phyloP scores from a whole-genome alignment of 1,140 invertebrate genomes.

The Halesus radiatus region DNA sequence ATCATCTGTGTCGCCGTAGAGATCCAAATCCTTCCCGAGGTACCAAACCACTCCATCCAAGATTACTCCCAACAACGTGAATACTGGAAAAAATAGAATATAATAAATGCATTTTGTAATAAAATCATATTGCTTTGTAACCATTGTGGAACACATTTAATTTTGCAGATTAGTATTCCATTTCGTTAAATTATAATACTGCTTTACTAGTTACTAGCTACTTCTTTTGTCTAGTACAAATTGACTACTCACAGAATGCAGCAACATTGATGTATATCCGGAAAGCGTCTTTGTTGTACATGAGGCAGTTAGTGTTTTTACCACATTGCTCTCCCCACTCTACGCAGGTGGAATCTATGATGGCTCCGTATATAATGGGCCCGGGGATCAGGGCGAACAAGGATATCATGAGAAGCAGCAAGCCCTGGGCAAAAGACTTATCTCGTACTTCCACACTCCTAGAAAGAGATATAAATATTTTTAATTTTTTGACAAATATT shows the following conservation, averaged over 20 bases:
- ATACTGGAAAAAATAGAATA: constrained; percentile 61
- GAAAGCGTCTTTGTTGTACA: constrained; percentile 74
- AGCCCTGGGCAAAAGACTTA: constrained; percentile 77
- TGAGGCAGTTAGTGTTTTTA: constrained; percentile 75
- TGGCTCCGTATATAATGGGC: constrained; percentile 76
- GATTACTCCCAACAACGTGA: constrained; percentile 71
- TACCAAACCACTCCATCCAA: constrained; percentile 74
- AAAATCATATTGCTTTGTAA: not conserved
- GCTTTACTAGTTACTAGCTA: too few relatives aligned
- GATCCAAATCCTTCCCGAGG: constrained; percentile 70
- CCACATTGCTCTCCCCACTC: constrained; percentile 77
- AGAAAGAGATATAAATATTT: constrained; percentile 56
- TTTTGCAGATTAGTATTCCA: too few relatives aligned
- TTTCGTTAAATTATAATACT: too few relatives aligned
- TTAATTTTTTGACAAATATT: too few relatives aligned
- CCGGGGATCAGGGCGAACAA: constrained; percentile 78
- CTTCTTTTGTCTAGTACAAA: not conserved
- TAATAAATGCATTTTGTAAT: constrained; percentile 1
- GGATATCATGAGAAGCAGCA: constrained; percentile 75
- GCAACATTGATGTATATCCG: constrained; percentile 72
- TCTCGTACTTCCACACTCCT: constrained; percentile 74
- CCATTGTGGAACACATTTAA: too few relatives aligned
- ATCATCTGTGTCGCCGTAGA: constrained; percentile 72
- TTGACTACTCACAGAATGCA: constrained; percentile 68
- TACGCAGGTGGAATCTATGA: constrained; percentile 76